A percentile compares a stretch with the other conserved stretches of the same genome.
phyloP scores from a whole-genome alignment of 2,888 invertebrate genomes.

The Orgyia antiqua region DNA sequence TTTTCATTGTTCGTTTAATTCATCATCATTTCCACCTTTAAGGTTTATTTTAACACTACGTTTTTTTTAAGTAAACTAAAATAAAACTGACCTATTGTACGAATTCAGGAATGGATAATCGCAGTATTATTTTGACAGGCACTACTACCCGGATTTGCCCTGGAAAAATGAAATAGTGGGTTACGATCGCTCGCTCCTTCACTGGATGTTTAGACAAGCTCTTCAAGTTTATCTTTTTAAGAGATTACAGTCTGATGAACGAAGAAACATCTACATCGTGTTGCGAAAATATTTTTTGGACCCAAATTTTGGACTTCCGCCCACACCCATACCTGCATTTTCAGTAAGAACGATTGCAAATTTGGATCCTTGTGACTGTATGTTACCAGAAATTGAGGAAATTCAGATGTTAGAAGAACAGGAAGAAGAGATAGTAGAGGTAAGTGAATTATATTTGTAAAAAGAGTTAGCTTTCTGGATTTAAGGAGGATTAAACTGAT shows the following conservation, averaged over 20 bases:
- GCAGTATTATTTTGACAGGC: no score
- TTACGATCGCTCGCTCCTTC: slow-evolving; percentile 39
- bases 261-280: slow-evolving; percentile 29
- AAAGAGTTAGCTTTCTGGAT: no score
- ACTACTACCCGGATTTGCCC: slow-evolving; percentile 57
- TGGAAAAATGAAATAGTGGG: slow-evolving; percentile 53
- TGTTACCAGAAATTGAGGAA: slow-evolving; percentile 45
- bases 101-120: no score
- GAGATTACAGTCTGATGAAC: slow-evolving; percentile 35
- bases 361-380: slow-evolving; percentile 55
- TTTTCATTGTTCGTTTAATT: no score
- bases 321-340: slow-evolving; percentile 34
- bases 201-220: slow-evolving; percentile 69
- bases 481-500: no score
- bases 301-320: slow-evolving; percentile 59
- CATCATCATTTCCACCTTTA: no score
- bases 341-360: slow-evolving; percentile 36
- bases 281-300: slow-evolving; percentile 51
- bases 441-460: slow-evolving; percentile 1
- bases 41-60: no score
- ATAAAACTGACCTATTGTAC: no score
- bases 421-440: slow-evolving; percentile 34
- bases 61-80: no score
- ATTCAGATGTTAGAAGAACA: slow-evolving; percentile 31
- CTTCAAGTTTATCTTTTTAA: slow-evolving; percentile 44